A percentile compares a stretch with the other conserved stretches of the same genome.
These are phyloP conservation scores for Sylvilagus floridanus DNA, from an alignment of 2,797 vertebrate genomes.

Conservation along the genomic window DNA sequence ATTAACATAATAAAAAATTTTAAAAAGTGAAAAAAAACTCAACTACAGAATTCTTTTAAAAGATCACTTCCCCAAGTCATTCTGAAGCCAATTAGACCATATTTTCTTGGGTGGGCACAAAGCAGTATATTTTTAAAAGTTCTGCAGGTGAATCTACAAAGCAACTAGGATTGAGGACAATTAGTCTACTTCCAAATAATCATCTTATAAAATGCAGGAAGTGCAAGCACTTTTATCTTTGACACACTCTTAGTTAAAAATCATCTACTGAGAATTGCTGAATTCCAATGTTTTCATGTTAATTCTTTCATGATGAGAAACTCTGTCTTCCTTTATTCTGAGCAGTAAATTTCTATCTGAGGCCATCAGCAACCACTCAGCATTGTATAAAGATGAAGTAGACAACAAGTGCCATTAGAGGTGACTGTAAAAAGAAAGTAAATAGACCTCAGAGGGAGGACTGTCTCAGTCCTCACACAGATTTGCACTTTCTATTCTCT, in stretches of 20 bases:
- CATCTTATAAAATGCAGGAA: not conserved
- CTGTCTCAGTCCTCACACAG: not conserved
- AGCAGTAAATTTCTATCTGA: not conserved
- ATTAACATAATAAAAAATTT: no score
- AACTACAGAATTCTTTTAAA: no score
- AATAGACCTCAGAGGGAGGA: not conserved
- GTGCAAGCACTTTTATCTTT: not conserved
- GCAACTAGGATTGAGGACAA: not conserved
- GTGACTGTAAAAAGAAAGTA: not conserved
- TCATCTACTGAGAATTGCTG: not conserved
- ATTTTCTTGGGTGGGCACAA: not conserved
- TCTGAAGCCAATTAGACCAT: not conserved
- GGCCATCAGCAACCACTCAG: not conserved
- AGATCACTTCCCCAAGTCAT: not conserved
- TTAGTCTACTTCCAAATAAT: not conserved
- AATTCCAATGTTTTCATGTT: not conserved
- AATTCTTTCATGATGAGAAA: not conserved
- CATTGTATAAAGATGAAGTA: not conserved
- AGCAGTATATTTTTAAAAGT: not conserved
- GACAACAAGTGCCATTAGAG: not conserved
- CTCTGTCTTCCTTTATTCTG: not conserved
- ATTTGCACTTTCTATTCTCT: not conserved
- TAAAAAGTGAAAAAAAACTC: no score
- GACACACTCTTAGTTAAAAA: not conserved
- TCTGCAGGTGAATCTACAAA: not conserved